Evolutionary conservation across 2,113 vertebrate genomes (phyloP), one percentile per base, ranked within the genome.

Genomic region (Nipponia nippon): DNA sequence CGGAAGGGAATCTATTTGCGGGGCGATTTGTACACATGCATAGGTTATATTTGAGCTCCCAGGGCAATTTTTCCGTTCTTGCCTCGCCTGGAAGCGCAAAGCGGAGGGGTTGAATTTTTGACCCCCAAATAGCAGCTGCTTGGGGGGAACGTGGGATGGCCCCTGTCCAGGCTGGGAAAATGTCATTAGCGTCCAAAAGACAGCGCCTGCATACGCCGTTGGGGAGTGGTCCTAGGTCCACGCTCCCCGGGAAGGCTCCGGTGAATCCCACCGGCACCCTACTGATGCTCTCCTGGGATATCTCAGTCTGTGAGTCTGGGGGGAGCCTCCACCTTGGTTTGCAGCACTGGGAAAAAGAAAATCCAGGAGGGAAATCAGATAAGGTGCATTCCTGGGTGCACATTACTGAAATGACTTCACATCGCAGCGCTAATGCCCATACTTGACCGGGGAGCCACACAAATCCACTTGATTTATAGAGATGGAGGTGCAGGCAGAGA

Each of bases 381-480:
- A 97, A 97, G 91, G 80, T 4, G 0, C 95, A 95, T 97, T 97
- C 96, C 93, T 81, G 77, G 83, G 91, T 4, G 34, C 65, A 4
- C 82, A 30, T 81, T 62, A 4, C 89, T 86, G 93, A 81, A 26
- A 90, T 89, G 95, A 69, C 80, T 86, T 83, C 2, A 14, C 23
- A 6, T 9, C 7, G 0, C n/a, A 10, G 71, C 13, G 6, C 40
- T 50, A 72, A 94, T 93, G 90, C 95, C 88, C 90, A 40, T 87
- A 92, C 95, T 93, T 95, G 95, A 95, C 85, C 47, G 10, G 56
- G 86, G 84, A 87, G 81, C 93, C 5, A 7, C 91, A 87, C 85
- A 61, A 95, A 95, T 17, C 93, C 91, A 36, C 91, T 96, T 89
- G 95, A 95, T 96, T 92, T 89, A 91, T 49, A 76, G 93, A 84